phyloP scores from a whole-genome alignment of 1,140 invertebrate genomes.

The Portunus trituberculatus region DNA sequence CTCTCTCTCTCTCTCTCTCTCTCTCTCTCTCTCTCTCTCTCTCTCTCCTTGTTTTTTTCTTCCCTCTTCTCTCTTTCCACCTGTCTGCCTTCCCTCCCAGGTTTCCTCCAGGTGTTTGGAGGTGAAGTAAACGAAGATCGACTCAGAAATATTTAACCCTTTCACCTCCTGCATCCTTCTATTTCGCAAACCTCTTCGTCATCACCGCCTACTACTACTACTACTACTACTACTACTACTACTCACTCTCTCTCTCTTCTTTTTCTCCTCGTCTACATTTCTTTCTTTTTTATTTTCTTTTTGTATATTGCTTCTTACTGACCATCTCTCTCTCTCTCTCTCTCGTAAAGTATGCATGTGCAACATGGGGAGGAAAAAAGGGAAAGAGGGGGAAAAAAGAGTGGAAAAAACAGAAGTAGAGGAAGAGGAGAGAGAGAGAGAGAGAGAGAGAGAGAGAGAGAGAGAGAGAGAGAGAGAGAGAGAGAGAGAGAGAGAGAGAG shows the following conservation, averaged over 20 bases:
- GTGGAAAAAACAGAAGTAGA: neutral
- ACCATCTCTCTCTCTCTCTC: too few species aligned
- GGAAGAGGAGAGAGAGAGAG: neutral
- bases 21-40: neutral
- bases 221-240: too few species aligned
- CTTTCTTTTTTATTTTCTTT: neutral
- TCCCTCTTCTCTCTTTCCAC: neutral
- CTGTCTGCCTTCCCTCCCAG: neutral
- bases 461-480: conserved; percentile 7
- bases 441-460: neutral
- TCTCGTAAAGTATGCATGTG: too few species aligned
- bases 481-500: neutral
- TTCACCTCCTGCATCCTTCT: neutral
- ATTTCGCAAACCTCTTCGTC: neutral
- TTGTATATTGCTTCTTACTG: too few species aligned
- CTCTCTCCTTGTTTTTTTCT: neutral
- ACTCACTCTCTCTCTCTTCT: neutral
- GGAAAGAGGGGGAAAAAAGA: neutral
- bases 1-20: neutral
- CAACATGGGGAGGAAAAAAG: too few species aligned
- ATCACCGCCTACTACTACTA: too few species aligned
- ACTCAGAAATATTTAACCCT: neutral
- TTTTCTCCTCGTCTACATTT: neutral
- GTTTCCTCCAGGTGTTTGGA: neutral
- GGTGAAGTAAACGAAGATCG: neutral